These are phyloP conservation scores for Alectoris magna DNA, from an alignment of 2,797 vertebrate species.

Conservation along the genomic window DNA sequence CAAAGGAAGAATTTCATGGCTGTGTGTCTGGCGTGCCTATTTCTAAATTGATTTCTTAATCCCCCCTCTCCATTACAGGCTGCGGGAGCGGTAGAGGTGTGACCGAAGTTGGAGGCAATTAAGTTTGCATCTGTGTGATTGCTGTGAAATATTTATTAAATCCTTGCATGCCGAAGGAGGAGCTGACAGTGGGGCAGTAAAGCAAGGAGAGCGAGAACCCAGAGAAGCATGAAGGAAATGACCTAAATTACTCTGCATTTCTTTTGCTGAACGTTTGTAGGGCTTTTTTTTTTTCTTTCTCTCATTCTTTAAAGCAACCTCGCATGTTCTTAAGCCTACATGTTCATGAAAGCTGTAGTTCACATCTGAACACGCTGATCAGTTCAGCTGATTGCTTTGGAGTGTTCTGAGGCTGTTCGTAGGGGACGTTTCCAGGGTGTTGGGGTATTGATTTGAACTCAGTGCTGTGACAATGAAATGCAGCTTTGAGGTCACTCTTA, in stretches of 20 bases:
- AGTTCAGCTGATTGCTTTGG: background rate
- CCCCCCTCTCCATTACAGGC: background rate
- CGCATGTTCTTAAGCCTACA: background rate
- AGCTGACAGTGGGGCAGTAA: slow-evolving; percentile 18
- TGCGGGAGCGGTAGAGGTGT: background rate
- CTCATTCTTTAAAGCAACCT: background rate
- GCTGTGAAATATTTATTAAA: background rate
- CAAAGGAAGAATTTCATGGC: background rate
- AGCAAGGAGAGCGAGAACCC: background rate
- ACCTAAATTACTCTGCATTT: slow-evolving; percentile 40
- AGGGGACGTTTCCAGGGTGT: background rate
- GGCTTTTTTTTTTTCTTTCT: background rate
- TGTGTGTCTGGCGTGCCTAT: background rate
- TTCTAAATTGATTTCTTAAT: slow-evolving; percentile 2
- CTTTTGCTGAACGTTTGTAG: background rate
- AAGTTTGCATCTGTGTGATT: background rate
- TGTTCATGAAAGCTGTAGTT: background rate
- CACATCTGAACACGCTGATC: background rate
- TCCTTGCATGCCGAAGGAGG: background rate
- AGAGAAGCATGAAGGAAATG: background rate
- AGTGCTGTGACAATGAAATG: background rate
- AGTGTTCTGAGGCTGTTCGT: background rate
- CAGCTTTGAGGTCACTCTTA: background rate
- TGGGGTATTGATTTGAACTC: background rate
- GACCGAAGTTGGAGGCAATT: background rate